Percentiles rank a stretch among this genome's conserved stretches.
These are phyloP conservation scores for Pandion haliaetus DNA, from an alignment of 2,113 vertebrate species.

Conservation along the genomic window DNA sequence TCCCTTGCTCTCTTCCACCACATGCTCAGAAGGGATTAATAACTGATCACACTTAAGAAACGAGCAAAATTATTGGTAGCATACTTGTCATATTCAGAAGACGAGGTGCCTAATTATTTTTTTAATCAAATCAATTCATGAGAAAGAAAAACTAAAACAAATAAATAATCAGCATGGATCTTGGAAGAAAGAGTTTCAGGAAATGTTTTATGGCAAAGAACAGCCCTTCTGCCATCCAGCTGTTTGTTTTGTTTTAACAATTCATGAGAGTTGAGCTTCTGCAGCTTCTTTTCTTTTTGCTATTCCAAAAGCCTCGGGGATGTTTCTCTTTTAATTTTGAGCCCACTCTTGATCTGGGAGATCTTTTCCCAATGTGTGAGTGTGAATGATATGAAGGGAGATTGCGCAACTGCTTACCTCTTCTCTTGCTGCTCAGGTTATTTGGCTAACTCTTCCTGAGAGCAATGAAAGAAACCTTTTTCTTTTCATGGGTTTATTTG, in stretches of 20 bases:
- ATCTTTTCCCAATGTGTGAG: not conserved
- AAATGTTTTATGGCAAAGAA: conserved; percentile 5
- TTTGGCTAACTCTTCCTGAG: not conserved
- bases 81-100: not conserved
- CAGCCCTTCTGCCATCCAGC: conserved; percentile 1
- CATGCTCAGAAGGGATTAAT: not conserved
- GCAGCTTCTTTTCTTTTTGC: not conserved
- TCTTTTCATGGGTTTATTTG: not conserved
- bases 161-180: not conserved
- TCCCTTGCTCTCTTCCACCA: not conserved
- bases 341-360: not conserved
- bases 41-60: not conserved
- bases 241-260: conserved; percentile 40
- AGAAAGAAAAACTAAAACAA: conserved; percentile 2
- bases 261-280: not conserved
- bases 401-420: not conserved
- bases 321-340: conserved; percentile 57
- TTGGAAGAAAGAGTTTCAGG: not conserved
- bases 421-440: not conserved
- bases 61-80: not conserved
- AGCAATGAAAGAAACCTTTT: not conserved
- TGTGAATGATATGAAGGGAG: not conserved
- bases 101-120: not conserved
- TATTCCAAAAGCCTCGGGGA: not conserved
- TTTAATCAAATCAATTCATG: conserved; percentile 13